Percentiles rank a stretch among this genome's conserved stretches.
Conservation (phyloP, 2,113 vertebrate genomes). For the Rhabdornis inornatus region DNA sequence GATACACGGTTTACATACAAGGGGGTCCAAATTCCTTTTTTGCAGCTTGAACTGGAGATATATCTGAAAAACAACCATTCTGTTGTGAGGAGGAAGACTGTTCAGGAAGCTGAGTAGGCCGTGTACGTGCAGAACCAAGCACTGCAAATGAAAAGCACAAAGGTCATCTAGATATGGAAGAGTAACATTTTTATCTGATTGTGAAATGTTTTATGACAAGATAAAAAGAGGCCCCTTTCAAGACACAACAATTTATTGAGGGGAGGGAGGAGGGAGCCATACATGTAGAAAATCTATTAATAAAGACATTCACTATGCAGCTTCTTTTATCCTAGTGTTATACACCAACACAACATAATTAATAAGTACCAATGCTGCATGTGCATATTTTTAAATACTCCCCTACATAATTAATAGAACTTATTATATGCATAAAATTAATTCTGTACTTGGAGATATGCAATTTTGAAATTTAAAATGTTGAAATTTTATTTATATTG, state of each 20-base stretch:
- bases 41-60: conserved; percentile 81
- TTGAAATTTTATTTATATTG: background rate
- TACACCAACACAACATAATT: background rate
- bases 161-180: background rate
- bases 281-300: background rate
- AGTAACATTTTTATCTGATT: background rate
- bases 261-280: background rate
- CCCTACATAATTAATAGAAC: background rate
- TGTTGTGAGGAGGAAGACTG: conserved; percentile 86
- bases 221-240: background rate
- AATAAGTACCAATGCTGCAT: background rate
- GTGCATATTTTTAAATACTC: background rate
- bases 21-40: conserved; percentile 82
- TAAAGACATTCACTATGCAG: background rate
- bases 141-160: conserved; percentile 58
- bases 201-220: background rate
- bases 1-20: conserved; percentile 77
- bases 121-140: conserved; percentile 83
- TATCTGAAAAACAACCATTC: conserved; percentile 92
- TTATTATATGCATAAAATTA: background rate
- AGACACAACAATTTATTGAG: background rate
- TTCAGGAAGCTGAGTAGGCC: conserved; percentile 83
- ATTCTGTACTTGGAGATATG: background rate
- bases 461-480: background rate
- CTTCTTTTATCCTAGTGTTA: background rate